Conservation (phyloP, 2,113 vertebrate genomes). For the Plecotus auritus region DNA sequence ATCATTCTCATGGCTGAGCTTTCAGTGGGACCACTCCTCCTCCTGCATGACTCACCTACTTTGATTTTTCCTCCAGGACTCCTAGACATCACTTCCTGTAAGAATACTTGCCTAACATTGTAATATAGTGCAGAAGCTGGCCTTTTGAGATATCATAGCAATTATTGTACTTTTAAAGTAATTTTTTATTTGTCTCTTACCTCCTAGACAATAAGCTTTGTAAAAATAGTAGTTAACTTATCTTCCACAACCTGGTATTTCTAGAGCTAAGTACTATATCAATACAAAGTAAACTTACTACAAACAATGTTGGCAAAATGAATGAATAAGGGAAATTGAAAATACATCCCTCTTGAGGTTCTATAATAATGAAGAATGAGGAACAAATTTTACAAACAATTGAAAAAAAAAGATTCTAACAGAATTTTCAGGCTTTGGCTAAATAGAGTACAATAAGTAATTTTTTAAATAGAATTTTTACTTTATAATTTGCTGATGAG, state of each 20-base stretch:
- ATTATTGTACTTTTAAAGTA: background rate
- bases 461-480: background rate
- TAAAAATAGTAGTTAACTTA: background rate
- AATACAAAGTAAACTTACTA: background rate
- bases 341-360: background rate
- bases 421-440: background rate
- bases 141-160: background rate
- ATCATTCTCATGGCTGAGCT: background rate
- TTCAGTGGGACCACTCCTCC: rapidly evolving
- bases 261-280: background rate
- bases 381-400: background rate
- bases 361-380: background rate
- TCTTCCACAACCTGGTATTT: background rate
- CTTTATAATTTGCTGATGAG: background rate
- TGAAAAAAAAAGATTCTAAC: background rate
- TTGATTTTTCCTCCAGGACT: too few species aligned
- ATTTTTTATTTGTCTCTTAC: background rate
- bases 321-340: background rate
- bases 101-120: background rate
- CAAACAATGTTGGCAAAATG: background rate
- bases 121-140: background rate
- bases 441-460: background rate
- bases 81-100: background rate
- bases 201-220: background rate
- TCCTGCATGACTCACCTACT: background rate